Evolutionary conservation across 2,797 vertebrate genomes (phyloP).

Genomic region (Melanogrammus aeglefinus): DNA sequence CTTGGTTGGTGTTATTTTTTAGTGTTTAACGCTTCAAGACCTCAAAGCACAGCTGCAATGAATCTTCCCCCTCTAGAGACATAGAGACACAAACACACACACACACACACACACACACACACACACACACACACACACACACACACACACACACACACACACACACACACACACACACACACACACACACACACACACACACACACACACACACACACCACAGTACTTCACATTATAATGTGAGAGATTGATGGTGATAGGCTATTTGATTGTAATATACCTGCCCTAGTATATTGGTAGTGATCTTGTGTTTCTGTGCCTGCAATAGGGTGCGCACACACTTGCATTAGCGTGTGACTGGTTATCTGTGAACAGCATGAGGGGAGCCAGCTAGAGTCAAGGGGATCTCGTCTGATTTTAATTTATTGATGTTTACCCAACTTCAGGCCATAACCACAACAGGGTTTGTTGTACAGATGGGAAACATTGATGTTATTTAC

Average conservation of each 20-base stretch:
- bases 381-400: background rate
- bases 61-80: slow-evolving; percentile 49
- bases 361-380: background rate
- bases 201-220: slow-evolving; percentile 3
- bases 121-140: no score
- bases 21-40: slow-evolving; percentile 32
- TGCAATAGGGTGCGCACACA: background rate
- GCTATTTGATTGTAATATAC: slow-evolving; percentile 47
- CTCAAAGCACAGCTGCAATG: slow-evolving; percentile 62
- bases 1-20: background rate
- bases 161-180: slow-evolving; percentile 27
- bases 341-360: background rate
- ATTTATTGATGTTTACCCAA: slow-evolving; percentile 60
- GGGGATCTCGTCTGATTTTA: slow-evolving; percentile 56
- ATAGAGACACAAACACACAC: background rate
- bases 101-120: no score
- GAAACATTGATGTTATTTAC: slow-evolving; percentile 62
- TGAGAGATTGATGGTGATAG: slow-evolving; percentile 51
- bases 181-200: no score
- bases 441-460: slow-evolving; percentile 53
- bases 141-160: background rate
- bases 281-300: slow-evolving; percentile 22
- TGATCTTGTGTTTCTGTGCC: background rate
- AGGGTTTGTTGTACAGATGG: slow-evolving; percentile 59
- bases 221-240: background rate